phyloP scores from a whole-genome alignment of 2,888 invertebrate genomes.

The Diarsia mendica region DNA sequence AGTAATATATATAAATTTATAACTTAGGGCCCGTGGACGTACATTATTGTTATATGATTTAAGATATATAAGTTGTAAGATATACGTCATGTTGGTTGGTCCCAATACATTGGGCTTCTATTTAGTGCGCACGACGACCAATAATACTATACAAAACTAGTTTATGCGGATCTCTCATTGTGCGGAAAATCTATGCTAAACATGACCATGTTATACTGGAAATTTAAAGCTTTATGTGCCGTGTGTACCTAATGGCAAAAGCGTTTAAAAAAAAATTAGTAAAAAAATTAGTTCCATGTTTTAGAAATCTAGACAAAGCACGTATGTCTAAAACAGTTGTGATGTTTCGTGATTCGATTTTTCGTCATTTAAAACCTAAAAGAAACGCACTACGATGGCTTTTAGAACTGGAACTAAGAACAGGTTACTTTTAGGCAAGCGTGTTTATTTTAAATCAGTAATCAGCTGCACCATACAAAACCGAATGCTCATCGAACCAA shows the following conservation, averaged over 20 bases:
- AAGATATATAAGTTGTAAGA: too few relatives aligned
- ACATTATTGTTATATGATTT: neutral
- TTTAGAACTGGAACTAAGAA: neutral
- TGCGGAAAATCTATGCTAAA: too few relatives aligned
- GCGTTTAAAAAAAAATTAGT: too few relatives aligned
- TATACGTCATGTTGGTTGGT: neutral
- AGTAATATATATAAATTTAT: neutral
- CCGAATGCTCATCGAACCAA: neutral
- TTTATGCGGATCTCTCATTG: too few relatives aligned
- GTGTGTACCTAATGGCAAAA: neutral
- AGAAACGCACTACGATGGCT: neutral
- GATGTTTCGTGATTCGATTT: neutral
- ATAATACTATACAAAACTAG: too few relatives aligned
- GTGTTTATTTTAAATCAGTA: neutral
- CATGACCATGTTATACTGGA: too few relatives aligned
- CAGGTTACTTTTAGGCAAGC: neutral
- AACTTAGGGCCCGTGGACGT: neutral
- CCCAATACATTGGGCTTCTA: neutral
- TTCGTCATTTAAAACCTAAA: neutral
- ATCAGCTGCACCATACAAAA: neutral
- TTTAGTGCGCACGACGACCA: neutral
- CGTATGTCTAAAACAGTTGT: neutral
- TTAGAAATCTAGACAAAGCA: neutral
- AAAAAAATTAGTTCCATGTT: neutral
- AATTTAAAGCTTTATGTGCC: too few relatives aligned